These are phyloP conservation scores for Ricordea florida DNA, from an alignment of 92 coral and sea anemone species.

Conservation along the genomic window DNA sequence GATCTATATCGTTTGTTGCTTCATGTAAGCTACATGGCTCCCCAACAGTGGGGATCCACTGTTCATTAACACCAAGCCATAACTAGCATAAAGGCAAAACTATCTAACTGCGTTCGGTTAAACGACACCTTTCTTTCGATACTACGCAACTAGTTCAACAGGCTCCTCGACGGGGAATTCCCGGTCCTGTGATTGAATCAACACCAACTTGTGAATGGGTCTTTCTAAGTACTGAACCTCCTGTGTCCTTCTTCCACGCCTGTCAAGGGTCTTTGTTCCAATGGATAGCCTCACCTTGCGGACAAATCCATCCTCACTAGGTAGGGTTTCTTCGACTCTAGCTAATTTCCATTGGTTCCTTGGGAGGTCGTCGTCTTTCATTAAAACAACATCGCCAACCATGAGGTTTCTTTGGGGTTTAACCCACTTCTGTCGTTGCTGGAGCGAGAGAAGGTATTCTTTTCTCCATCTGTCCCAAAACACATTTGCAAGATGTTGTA, in stretches of 20 bases:
- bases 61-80: background rate
- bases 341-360: slow-evolving; percentile 9
- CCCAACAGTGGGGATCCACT: slow-evolving; percentile 28
- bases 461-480: background rate
- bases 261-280: background rate
- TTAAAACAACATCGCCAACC: background rate
- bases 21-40: slow-evolving; percentile 15
- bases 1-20: too few relatives aligned
- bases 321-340: background rate
- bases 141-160: background rate
- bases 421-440: background rate
- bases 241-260: background rate
- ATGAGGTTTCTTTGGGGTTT: background rate
- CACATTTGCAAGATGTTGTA: background rate
- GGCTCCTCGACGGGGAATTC: slow-evolving; percentile 26
- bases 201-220: slow-evolving; percentile 10
- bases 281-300: background rate
- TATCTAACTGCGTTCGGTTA: background rate
- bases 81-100: background rate
- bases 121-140: background rate
- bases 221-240: background rate
- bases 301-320: slow-evolving; percentile 6
- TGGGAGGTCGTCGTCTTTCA: slow-evolving; percentile 2
- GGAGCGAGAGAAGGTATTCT: background rate
- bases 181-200: slow-evolving; percentile 17